Percentiles rank a stretch among this genome's conserved stretches.
phyloP scores from a whole-genome alignment of 2,113 vertebrate species.

The Tachysurus vachellii region DNA sequence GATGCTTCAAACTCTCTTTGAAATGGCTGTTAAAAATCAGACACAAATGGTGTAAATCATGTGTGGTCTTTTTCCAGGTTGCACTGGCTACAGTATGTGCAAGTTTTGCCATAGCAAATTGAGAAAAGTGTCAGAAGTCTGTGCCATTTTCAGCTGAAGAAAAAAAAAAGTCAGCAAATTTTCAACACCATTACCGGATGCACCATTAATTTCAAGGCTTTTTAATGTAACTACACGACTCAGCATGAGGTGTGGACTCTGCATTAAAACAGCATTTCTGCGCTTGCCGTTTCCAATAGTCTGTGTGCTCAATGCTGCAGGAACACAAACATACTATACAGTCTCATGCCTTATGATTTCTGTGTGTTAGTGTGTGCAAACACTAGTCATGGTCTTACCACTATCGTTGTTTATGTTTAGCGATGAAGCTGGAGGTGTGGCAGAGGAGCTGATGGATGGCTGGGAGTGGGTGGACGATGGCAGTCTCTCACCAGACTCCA shows the following conservation, averaged over 20 bases:
- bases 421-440: slow-evolving; percentile 72
- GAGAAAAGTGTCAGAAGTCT: neutral
- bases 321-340: neutral
- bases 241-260: neutral
- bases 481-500: slow-evolving; percentile 90
- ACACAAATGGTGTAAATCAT: neutral
- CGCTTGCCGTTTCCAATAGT: neutral
- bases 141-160: neutral
- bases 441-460: slow-evolving; percentile 72
- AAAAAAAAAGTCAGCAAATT: neutral
- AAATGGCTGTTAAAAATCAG: neutral
- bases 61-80: neutral
- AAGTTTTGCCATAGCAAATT: neutral
- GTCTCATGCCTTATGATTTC: neutral
- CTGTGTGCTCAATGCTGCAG: neutral
- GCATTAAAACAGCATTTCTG: neutral
- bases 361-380: neutral
- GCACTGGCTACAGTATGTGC: neutral
- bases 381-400: slow-evolving; percentile 62
- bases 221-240: neutral
- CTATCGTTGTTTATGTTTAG: slow-evolving; percentile 69
- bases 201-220: neutral
- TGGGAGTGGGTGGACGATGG: slow-evolving; percentile 74
- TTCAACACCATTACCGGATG: neutral
- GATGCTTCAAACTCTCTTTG: neutral